These are phyloP conservation scores for Zophobas morio DNA, from an alignment of 1,140 invertebrate species.

Conservation along the genomic window DNA sequence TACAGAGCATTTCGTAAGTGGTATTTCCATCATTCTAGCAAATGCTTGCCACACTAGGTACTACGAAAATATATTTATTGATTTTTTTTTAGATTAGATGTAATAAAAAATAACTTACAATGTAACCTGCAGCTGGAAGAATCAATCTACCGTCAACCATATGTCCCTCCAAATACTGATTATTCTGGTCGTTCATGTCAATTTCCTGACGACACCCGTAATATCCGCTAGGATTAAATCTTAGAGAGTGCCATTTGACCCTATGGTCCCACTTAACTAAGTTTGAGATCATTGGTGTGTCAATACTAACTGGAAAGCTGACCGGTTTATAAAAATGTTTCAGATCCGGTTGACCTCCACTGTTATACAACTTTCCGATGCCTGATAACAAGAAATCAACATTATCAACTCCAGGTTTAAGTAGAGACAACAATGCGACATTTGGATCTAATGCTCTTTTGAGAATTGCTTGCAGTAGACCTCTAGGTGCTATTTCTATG, in stretches of 20 bases:
- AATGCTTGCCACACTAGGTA: slow-evolving; percentile 81
- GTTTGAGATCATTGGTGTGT: slow-evolving; percentile 81
- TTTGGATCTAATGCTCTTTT: slow-evolving; percentile 72
- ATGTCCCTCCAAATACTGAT: slow-evolving; percentile 78
- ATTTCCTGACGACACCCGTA: slow-evolving; percentile 66
- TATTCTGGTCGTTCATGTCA: slow-evolving; percentile 69
- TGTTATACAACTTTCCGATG: slow-evolving; percentile 74
- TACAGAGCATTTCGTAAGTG: slow-evolving; percentile 76
- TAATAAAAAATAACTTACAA: slow-evolving; percentile 16
- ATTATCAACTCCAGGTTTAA: slow-evolving; percentile 32
- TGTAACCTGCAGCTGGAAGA: slow-evolving; percentile 25
- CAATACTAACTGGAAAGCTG: slow-evolving; percentile 79
- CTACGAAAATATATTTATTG: slow-evolving; percentile 72
- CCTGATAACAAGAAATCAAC: slow-evolving; percentile 27
- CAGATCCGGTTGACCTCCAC: slow-evolving; percentile 76
- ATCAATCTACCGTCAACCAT: slow-evolving; percentile 73
- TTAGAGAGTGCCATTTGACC: slow-evolving; percentile 68
- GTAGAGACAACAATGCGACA: neutral
- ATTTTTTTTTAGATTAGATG: no score
- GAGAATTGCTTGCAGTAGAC: slow-evolving; percentile 81
- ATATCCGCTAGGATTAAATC: neutral
- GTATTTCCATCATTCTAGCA: slow-evolving; percentile 72
- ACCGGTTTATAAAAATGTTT: slow-evolving; percentile 75
- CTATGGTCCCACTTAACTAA: slow-evolving; percentile 81
- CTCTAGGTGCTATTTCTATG: slow-evolving; percentile 87